Conservation (phyloP, 2,888 invertebrate genomes). For the Ferdinandea cuprea region DNA sequence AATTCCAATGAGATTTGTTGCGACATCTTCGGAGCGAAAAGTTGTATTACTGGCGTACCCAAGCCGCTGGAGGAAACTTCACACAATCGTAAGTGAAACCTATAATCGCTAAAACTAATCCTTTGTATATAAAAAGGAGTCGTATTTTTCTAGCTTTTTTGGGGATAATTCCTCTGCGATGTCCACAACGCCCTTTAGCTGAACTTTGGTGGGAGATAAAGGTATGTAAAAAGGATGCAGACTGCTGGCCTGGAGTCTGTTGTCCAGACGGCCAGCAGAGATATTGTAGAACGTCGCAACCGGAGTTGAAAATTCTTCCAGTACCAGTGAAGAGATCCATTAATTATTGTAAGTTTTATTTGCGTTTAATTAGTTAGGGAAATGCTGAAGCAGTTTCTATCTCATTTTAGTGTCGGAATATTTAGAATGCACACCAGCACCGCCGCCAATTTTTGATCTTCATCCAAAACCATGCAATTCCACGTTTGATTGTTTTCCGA, state of each 20-base stretch:
- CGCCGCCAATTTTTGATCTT: constrained; percentile 87
- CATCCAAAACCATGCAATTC: constrained; percentile 89
- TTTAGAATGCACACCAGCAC: constrained; percentile 88
- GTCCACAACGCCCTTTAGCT: constrained; percentile 87
- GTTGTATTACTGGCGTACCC: constrained; percentile 86
- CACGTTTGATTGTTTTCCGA: constrained; percentile 90
- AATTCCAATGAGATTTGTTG: constrained; percentile 82
- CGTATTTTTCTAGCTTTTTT: constrained; percentile 86
- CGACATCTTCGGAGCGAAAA: constrained; percentile 83
- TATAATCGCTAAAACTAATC: neutral
- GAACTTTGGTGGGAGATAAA: constrained; percentile 89
- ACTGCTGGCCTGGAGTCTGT: constrained; percentile 90
- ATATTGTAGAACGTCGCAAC: constrained; percentile 89
- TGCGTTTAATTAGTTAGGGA: constrained; percentile 2
- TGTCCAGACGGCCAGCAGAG: constrained; percentile 88
- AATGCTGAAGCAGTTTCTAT: neutral
- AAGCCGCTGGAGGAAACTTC: constrained; percentile 84
- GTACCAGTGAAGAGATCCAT: constrained; percentile 87
- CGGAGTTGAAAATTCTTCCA: constrained; percentile 85
- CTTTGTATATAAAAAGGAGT: neutral
- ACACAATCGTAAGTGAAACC: constrained; percentile 80
- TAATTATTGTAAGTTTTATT: constrained; percentile 85
- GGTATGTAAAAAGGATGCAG: constrained; percentile 87
- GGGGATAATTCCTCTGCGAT: constrained; percentile 88
- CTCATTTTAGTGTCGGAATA: constrained; percentile 85